phyloP scores from a whole-genome alignment of 2,797 vertebrate genomes.

The Centropyge bicolor region DNA sequence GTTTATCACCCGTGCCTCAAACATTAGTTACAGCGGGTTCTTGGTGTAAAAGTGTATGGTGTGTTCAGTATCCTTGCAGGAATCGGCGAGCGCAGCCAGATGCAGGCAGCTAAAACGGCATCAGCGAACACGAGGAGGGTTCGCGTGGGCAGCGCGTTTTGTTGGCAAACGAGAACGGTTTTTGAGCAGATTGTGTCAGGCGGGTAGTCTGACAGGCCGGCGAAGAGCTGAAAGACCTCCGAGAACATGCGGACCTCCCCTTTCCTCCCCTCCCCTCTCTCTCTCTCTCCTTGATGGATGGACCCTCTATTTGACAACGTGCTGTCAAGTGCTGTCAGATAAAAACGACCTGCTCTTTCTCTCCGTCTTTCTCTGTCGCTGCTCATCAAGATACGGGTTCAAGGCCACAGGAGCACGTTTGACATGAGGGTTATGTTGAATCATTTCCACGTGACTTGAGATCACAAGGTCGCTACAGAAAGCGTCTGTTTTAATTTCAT shows the following conservation, averaged over 20 bases:
- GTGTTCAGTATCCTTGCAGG: slow-evolving; percentile 10
- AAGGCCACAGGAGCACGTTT: background rate
- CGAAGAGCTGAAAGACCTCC: slow-evolving; percentile 26
- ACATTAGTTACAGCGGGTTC: slow-evolving; percentile 35
- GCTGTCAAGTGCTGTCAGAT: slow-evolving; percentile 63
- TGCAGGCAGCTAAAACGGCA: slow-evolving; percentile 7
- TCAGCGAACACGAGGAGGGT: slow-evolving; percentile 15
- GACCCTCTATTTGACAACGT: slow-evolving; percentile 44
- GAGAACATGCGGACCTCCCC: slow-evolving; percentile 23
- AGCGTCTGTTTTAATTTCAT: background rate
- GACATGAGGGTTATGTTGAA: background rate
- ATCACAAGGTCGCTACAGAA: background rate
- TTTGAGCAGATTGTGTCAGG: slow-evolving; percentile 42
- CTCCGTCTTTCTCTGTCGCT: slow-evolving; percentile 10
- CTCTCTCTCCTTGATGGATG: slow-evolving; percentile 30
- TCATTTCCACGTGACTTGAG: background rate
- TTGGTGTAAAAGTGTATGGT: slow-evolving; percentile 5
- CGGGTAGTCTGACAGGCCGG: slow-evolving; percentile 47
- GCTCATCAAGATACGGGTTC: slow-evolving; percentile 1
- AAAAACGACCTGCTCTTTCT: slow-evolving; percentile 22
- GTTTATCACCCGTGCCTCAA: slow-evolving; percentile 39
- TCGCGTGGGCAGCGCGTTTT: slow-evolving; percentile 32
- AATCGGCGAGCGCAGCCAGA: background rate
- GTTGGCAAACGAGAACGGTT: slow-evolving; percentile 21
- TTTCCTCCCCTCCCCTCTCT: background rate